Base-by-base conservation (phyloP, 2,797 vertebrate species). In the Takifugu rubripes region DNA sequence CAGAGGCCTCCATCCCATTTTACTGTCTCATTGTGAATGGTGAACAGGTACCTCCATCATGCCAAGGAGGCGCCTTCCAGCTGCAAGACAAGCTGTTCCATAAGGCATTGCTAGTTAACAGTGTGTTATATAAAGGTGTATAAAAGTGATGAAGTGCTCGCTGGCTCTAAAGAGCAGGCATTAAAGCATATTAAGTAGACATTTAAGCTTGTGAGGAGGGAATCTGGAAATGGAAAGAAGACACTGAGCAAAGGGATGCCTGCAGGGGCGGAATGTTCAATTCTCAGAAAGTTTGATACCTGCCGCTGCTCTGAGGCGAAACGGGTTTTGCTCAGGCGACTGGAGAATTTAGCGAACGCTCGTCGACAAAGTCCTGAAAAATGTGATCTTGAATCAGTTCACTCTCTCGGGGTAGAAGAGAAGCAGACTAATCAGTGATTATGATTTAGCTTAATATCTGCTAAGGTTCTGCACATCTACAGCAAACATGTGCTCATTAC, bases 131-230 rank as follows among this genome's bases (percentile, higher is more conserved):
- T 93, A 92, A 92, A 92, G 90, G 89, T 92, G 91, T 91, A 90
- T 92, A 91, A 92, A 93, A 91, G 89, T 92, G 91, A 93, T 92
- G 90, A 89, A 92, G 89, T 86, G 86, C 88, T 90, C 86, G 79
- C 87, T 63, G 83, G 89, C 87, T 91, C 90, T 86, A 88, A 88
- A 90, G 91, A 91, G 90, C 90, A 91, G 83, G 89, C 89, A 92
- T 93, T 92, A 92, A 93, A 93, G 88, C 90, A 92, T 92, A 93
- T 92, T 93, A 92, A 93, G 90, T 90, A 91, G 91, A 92, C 91
- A 88, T 91, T 92, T 92, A 90, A 89, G 89, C 90, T 89, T 89
- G 90, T 90, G 89, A 90, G 89, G 90, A 78, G 84, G 84, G 87
- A 87, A 84, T 88, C 85, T 78, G 87, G 89, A 88, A 90, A 91